These are phyloP conservation scores for Enteromius radiatus DNA, from an alignment of 2,797 vertebrate species.

Conservation along the genomic window DNA sequence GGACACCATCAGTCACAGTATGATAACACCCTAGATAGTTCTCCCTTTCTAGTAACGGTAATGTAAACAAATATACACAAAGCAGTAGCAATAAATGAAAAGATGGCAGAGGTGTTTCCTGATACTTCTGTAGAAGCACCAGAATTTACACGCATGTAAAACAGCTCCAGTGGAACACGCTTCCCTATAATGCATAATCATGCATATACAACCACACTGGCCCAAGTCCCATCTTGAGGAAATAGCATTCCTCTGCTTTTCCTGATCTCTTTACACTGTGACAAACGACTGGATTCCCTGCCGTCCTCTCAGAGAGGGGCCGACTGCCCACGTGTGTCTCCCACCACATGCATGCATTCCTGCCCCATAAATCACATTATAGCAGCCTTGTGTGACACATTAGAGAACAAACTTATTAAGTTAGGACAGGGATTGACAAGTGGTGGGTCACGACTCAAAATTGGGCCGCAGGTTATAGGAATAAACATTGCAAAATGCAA, in stretches of 20 bases:
- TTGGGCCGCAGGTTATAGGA: background rate
- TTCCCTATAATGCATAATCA: conserved; percentile 53
- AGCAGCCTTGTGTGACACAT: background rate
- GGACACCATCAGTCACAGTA: background rate
- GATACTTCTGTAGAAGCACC: background rate
- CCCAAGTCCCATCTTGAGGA: conserved; percentile 46
- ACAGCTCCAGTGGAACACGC: conserved; percentile 6
- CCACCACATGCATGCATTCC: conserved; percentile 43
- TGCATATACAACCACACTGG: conserved; percentile 46
- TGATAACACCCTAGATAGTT: background rate
- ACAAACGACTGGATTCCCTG: background rate
- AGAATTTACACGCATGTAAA: conserved; percentile 28
- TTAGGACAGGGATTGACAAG: background rate
- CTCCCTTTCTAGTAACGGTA: conserved; percentile 1
- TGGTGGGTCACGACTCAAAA: background rate
- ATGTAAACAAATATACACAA: background rate
- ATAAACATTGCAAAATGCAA: background rate
- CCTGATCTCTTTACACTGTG: conserved; percentile 22
- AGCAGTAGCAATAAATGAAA: background rate
- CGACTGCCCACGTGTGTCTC: background rate
- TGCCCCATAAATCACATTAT: conserved; percentile 39
- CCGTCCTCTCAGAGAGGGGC: conserved; percentile 9
- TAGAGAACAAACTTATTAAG: background rate
- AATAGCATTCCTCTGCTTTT: conserved; percentile 53
- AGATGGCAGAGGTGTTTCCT: background rate